Conservation (phyloP, 2,797 vertebrate genomes). For the Spinus pinus region DNA sequence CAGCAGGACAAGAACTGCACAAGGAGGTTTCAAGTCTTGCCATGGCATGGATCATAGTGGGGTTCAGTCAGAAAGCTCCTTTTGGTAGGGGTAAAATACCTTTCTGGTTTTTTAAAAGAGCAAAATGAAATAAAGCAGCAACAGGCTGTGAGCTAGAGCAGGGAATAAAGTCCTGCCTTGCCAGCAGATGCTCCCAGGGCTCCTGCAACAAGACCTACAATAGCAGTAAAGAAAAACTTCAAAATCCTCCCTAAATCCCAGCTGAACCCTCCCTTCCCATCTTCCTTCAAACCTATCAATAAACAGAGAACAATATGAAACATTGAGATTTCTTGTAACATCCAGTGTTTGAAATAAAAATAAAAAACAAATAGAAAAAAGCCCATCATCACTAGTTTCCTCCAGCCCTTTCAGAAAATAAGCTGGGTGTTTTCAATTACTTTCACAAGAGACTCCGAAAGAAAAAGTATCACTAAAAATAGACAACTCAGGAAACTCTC, state of each 20-base stretch:
- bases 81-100: neutral
- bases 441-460: neutral
- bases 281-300: neutral
- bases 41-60: neutral
- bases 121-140: neutral
- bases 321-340: neutral
- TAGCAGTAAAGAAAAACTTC: neutral
- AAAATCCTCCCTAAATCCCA: neutral
- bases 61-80: neutral
- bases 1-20: neutral
- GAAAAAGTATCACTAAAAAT: constrained; percentile 51
- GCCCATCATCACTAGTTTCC: neutral
- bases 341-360: neutral
- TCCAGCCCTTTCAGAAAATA: constrained; percentile 1
- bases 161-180: neutral
- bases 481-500: constrained; percentile 43
- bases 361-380: neutral
- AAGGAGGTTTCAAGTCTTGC: neutral
- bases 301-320: neutral
- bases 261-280: neutral
- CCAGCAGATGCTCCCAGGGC: neutral
- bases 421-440: constrained; percentile 25
- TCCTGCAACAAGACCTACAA: neutral
- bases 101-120: neutral
- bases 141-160: neutral